Percentiles rank a stretch among this genome's conserved stretches.
Evolutionary conservation across 2,113 vertebrate genomes (phyloP).

Genomic region (Phyllostomus hastatus): DNA sequence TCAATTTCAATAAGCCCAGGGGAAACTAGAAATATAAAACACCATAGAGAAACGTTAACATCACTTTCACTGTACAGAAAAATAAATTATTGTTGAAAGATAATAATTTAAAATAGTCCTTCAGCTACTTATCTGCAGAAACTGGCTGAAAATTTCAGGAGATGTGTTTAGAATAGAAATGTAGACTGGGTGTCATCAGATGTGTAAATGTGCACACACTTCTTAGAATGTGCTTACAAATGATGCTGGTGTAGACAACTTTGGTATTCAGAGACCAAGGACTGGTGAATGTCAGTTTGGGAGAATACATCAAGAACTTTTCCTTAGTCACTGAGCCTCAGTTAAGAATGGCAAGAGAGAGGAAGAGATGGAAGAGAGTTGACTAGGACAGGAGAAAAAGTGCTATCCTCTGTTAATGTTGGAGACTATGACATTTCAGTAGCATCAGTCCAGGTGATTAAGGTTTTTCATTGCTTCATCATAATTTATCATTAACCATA

Average conservation of each 20-base stretch:
- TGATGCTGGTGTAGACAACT: not conserved
- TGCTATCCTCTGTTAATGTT: not conserved
- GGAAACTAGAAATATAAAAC: not conserved
- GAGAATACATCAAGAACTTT: not conserved
- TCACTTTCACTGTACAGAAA: not conserved
- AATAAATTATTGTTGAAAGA: not conserved
- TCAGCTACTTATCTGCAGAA: not conserved
- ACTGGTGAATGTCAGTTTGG: not conserved
- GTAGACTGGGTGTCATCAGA: not conserved
- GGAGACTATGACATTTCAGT: not conserved
- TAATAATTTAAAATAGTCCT: not conserved
- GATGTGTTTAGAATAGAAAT: not conserved
- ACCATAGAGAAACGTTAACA: not conserved
- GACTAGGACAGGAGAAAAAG: not conserved
- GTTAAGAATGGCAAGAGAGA: not conserved
- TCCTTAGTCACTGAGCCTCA: not conserved
- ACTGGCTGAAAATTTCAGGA: not conserved
- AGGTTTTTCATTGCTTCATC: not conserved
- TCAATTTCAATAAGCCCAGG: not conserved
- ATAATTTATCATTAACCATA: not conserved
- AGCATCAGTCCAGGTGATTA: not conserved
- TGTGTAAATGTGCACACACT: not conserved
- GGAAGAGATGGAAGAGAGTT: not conserved
- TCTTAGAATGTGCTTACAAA: not conserved
- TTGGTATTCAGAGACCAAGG: not conserved